Evolutionary conservation across 2,797 vertebrate genomes (phyloP), one percentile per base, ranked within the genome.

Genomic region (Enteromius trimaculatus): DNA sequence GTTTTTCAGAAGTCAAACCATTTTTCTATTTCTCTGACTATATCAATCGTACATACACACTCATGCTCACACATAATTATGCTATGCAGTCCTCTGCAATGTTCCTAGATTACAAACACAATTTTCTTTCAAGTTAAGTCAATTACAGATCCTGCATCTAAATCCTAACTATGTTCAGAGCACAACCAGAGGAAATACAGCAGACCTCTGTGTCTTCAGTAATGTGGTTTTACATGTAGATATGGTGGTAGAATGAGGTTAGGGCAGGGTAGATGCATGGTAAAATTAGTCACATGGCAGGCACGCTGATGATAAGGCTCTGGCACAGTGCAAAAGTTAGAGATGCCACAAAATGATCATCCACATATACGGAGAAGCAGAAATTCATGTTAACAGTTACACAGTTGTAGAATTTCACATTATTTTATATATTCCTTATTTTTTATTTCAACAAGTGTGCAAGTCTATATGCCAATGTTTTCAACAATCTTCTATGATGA

Each of bases 61-160:
- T 58, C 34, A 71, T 60, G 53, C 55, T 47, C 62, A 83, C 31
- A 44, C 23, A 75, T 58, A 21, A 84, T 84, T 80, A 70, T 77
- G 49, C 79, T 60, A 26, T 53, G 39, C 58, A 75, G 77, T 82
- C 34, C 65, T 76, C 37, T 77, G 62, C 64, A 70, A 78, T 14
- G 42, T 34, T 81, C 65, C 81, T 76, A 77, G 84, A 87, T 87
- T 62, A 84, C 75, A 86, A 86, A 66, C 26, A 23, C 4, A 39
- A 80, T 80, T 68, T 81, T 84, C 65, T 80, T 68, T 71, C 37
- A 68, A 60, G 51, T 68, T 53, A 82, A 49, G 53, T 70, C 64
- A 81, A 81, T 85, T 87, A 82, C 47, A 82, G 31, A 64, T 76
- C 68, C 0, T 80, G 26, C 4, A 34, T 37, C 78, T n/a, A 77